Conservation (phyloP, 2,888 invertebrate genomes). For the Drosophila dives region DNA sequence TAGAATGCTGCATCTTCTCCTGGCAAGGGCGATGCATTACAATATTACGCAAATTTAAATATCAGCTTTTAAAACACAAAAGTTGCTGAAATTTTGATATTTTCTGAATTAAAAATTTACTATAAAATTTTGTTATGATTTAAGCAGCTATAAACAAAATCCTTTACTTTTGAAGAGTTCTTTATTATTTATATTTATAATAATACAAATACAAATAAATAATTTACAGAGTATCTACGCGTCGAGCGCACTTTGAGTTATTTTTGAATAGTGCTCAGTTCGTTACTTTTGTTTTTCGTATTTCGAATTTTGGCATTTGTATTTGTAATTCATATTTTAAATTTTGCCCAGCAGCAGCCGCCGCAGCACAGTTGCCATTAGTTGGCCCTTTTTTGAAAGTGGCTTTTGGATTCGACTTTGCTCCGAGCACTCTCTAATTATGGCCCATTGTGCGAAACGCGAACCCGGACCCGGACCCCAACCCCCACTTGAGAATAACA, state of each 20-base stretch:
- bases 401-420: conserved; percentile 22
- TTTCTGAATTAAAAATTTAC: neutral
- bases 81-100: neutral
- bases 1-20: too few relatives aligned
- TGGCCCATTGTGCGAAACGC: conserved; percentile 36
- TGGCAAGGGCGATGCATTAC: too few relatives aligned
- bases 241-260: neutral
- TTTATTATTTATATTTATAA: neutral
- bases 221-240: neutral
- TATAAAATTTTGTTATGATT: too few relatives aligned
- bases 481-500: neutral
- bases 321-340: conserved; percentile 30
- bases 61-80: neutral
- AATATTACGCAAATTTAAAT: neutral
- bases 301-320: conserved; percentile 11
- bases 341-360: conserved; percentile 30
- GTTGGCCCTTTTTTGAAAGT: conserved; percentile 61
- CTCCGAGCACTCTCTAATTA: conserved; percentile 64
- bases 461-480: conserved; percentile 22
- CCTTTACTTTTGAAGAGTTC: neutral
- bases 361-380: conserved; percentile 49
- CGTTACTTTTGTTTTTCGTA: conserved; percentile 31
- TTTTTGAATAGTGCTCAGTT: conserved; percentile 16
- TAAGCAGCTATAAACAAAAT: neutral
- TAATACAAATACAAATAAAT: neutral